A percentile compares a stretch with the other conserved stretches of the same genome.
Conservation (phyloP, 2,888 invertebrate species). For the Drosophila aldrichi region DNA sequence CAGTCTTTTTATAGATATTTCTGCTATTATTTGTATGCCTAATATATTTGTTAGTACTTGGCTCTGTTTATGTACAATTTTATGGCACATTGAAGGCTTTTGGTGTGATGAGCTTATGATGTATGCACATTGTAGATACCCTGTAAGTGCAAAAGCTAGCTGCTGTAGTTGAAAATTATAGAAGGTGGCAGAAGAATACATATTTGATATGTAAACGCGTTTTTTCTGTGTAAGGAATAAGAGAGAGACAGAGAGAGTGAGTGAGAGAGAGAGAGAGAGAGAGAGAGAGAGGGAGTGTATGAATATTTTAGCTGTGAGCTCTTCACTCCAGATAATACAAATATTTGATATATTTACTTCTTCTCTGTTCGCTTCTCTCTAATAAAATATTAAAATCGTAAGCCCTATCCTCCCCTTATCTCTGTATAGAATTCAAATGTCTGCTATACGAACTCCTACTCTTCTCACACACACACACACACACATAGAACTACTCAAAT, state of each 20-base stretch:
- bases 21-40: slow-evolving; percentile 15
- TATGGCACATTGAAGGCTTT: slow-evolving; percentile 4
- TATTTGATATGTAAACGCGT: not conserved
- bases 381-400: not conserved
- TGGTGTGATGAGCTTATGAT: too few relatives aligned
- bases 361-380: not conserved
- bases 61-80: slow-evolving; percentile 31
- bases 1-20: not conserved
- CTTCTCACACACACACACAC: not conserved
- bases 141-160: slow-evolving; percentile 1
- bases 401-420: too few relatives aligned
- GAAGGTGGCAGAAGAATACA: too few relatives aligned
- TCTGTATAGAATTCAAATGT: not conserved
- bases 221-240: not conserved
- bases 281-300: too few relatives aligned
- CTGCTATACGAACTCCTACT: not conserved
- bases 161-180: too few relatives aligned
- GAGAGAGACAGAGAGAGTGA: too few relatives aligned
- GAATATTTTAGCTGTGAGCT: too few relatives aligned
- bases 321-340: not conserved
- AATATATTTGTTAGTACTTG: slow-evolving; percentile 18
- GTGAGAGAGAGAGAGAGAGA: too few relatives aligned
- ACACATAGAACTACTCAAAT: not conserved
- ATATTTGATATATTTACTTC: not conserved
- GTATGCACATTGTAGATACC: slow-evolving; percentile 10